phyloP scores from a whole-genome alignment of 2,888 invertebrate species.

The Drosophila prolongata region DNA sequence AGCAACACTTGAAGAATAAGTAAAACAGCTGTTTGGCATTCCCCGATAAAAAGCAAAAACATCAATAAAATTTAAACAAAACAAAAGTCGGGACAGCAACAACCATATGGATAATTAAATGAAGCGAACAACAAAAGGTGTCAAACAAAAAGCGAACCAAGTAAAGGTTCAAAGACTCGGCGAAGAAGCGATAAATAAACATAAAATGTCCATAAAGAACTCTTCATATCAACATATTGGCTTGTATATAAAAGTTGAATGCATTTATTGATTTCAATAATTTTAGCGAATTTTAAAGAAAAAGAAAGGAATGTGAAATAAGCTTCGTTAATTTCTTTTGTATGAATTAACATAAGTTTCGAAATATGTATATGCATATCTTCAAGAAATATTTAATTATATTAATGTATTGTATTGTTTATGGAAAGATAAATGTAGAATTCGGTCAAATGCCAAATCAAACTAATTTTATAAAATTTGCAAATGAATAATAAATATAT shows the following conservation, averaged over 20 bases:
- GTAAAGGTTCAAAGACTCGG: conserved; percentile 46
- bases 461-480: background rate
- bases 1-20: conserved; percentile 22
- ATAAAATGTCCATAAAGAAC: conserved; percentile 35
- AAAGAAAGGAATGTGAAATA: background rate
- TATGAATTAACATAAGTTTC: background rate
- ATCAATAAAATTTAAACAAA: conserved; percentile 28
- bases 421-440: background rate
- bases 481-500: too few relatives aligned
- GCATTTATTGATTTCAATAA: conserved; percentile 15
- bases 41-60: conserved; percentile 41
- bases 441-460: too few relatives aligned
- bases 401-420: background rate
- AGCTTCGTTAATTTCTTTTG: background rate
- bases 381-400: background rate
- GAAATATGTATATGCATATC: background rate
- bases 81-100: conserved; percentile 17
- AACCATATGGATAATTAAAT: conserved; percentile 9
- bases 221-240: conserved; percentile 18
- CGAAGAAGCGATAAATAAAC: conserved; percentile 29
- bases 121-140: conserved; percentile 47
- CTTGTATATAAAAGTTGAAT: conserved; percentile 5
- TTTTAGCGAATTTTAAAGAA: background rate
- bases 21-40: conserved; percentile 58
- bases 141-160: conserved; percentile 42